Percentiles rank a stretch among this genome's conserved stretches.
These are phyloP conservation scores for Vulpes lagopus DNA, from an alignment of 2,113 vertebrate genomes.

Conservation along the genomic window DNA sequence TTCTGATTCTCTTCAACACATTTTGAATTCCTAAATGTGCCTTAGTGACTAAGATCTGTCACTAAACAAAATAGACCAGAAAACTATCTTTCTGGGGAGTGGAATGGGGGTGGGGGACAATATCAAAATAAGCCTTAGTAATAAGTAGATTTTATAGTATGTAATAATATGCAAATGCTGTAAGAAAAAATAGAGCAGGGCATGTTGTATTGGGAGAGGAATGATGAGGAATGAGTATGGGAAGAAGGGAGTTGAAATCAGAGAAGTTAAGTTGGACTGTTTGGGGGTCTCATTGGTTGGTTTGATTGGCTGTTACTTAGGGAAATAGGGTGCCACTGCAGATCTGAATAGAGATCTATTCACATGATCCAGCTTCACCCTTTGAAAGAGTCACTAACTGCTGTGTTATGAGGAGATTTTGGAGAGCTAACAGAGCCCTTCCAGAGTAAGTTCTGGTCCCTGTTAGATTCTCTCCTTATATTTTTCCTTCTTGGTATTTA, in stretches of 20 bases:
- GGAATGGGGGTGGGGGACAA: neutral
- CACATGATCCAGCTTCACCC: accelerated
- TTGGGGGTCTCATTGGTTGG: neutral
- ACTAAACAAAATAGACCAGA: neutral
- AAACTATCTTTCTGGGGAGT: neutral
- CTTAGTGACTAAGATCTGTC: neutral
- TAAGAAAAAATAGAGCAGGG: neutral
- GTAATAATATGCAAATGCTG: neutral
- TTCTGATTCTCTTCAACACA: neutral
- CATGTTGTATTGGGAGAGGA: neutral
- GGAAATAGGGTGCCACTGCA: neutral
- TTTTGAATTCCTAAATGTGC: neutral
- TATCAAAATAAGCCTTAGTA: neutral
- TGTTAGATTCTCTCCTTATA: neutral
- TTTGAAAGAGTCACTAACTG: neutral
- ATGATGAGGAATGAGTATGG: neutral
- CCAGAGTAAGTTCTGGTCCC: neutral
- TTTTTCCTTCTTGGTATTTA: neutral
- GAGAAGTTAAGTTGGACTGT: neutral
- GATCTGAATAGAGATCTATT: neutral
- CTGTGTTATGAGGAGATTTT: neutral
- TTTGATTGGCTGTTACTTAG: neutral
- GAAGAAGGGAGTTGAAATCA: neutral
- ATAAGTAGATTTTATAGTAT: neutral
- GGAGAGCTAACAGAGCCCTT: neutral